These are phyloP conservation scores for Phytoseiulus persimilis DNA, from an alignment of 2,888 invertebrate genomes.

Conservation along the genomic window DNA sequence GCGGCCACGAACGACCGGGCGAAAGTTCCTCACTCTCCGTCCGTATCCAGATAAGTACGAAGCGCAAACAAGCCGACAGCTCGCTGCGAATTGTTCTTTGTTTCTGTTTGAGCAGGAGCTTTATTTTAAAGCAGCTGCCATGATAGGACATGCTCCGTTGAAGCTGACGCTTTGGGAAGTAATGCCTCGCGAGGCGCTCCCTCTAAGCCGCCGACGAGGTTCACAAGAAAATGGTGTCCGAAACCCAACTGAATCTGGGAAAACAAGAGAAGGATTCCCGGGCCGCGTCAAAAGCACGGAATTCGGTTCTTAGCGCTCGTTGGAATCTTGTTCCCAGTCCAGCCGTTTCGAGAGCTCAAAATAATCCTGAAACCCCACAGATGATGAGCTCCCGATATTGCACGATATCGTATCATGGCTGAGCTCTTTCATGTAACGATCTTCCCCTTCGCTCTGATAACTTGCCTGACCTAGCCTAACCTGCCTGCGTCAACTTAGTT, in stretches of 20 bases:
- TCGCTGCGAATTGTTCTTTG: neutral
- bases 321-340: no score
- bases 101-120: neutral
- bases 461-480: no score
- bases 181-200: neutral
- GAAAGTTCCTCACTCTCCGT: neutral
- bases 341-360: no score
- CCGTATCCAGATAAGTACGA: neutral
- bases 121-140: neutral
- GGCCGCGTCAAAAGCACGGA: neutral
- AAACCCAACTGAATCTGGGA: neutral
- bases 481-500: no score
- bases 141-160: neutral
- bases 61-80: neutral
- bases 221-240: neutral
- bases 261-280: neutral
- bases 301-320: neutral
- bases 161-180: neutral
- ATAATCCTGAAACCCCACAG: no score
- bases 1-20: no score
- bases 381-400: no score
- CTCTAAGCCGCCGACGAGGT: neutral
- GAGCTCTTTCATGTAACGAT: no score
- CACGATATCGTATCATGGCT: no score
- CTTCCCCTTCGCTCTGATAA: no score